phyloP scores from a whole-genome alignment of 2,113 vertebrate species.

The Potamarius usumacintae region DNA sequence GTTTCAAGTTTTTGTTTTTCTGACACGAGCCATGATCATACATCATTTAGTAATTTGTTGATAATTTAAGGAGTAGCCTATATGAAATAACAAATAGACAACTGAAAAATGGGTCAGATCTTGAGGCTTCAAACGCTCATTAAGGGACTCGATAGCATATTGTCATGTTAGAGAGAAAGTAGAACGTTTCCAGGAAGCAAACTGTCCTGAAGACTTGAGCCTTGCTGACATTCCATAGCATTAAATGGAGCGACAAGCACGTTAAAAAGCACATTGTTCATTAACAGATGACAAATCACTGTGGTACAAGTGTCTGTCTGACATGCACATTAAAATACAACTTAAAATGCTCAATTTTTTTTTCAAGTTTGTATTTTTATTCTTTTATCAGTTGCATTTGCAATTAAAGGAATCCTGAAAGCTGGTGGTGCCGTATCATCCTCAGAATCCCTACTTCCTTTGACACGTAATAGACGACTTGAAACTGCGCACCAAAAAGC shows the following conservation, averaged over 20 bases:
- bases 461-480: background rate
- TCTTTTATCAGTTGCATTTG: background rate
- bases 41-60: background rate
- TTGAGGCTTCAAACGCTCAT: background rate
- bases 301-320: too few relatives aligned
- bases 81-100: background rate
- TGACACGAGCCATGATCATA: background rate
- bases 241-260: background rate
- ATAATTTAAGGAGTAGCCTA: background rate
- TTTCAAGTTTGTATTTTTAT: background rate
- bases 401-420: background rate
- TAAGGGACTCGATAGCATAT: background rate
- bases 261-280: too few relatives aligned
- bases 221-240: background rate
- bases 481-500: background rate
- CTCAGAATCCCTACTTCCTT: background rate
- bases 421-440: background rate
- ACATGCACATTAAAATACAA: too few relatives aligned
- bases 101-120: too few relatives aligned
- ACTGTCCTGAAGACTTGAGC: background rate
- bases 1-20: background rate
- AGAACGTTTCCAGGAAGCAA: background rate
- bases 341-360: background rate
- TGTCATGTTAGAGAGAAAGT: background rate
- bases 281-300: too few relatives aligned